Evolutionary conservation across 1,140 invertebrate species (phyloP).

Genomic region (Himalopsyche phryganea): DNA sequence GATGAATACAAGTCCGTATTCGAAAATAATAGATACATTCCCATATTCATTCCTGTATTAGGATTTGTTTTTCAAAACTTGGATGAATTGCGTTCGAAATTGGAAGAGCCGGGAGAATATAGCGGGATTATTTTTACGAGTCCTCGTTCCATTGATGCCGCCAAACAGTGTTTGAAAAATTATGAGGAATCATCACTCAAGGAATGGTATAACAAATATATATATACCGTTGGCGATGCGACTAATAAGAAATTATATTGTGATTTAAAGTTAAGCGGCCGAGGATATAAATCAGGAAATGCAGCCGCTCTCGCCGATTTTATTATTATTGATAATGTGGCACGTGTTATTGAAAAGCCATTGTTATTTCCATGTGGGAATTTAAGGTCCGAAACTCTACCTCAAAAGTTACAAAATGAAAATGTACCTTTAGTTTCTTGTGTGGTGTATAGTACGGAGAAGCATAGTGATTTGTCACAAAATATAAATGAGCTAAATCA

Average conservation of each 20-base stretch:
- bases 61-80: constrained; percentile 46
- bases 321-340: constrained; percentile 39
- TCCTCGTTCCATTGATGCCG: constrained; percentile 44
- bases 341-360: constrained; percentile 37
- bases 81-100: constrained; percentile 36
- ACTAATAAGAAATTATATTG: constrained; percentile 38
- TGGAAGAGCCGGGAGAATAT: constrained; percentile 36
- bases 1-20: constrained; percentile 9
- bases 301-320: constrained; percentile 42
- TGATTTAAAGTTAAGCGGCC: constrained; percentile 37
- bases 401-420: constrained; percentile 36
- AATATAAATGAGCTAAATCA: constrained; percentile 37
- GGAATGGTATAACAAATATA: constrained; percentile 41
- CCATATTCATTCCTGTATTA: constrained; percentile 29
- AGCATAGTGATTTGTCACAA: constrained; percentile 29
- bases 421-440: constrained; percentile 38
- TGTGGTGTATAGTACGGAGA: constrained; percentile 25
- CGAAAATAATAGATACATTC: constrained; percentile 10
- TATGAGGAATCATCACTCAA: constrained; percentile 16
- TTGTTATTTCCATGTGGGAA: constrained; percentile 50
- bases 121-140: constrained; percentile 47
- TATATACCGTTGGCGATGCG: constrained; percentile 49
- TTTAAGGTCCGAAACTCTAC: constrained; percentile 44
- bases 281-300: constrained; percentile 45
- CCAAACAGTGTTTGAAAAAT: constrained; percentile 34